These are phyloP conservation scores for Artibeus lituratus DNA, from an alignment of 2,797 vertebrate genomes.

Conservation along the genomic window DNA sequence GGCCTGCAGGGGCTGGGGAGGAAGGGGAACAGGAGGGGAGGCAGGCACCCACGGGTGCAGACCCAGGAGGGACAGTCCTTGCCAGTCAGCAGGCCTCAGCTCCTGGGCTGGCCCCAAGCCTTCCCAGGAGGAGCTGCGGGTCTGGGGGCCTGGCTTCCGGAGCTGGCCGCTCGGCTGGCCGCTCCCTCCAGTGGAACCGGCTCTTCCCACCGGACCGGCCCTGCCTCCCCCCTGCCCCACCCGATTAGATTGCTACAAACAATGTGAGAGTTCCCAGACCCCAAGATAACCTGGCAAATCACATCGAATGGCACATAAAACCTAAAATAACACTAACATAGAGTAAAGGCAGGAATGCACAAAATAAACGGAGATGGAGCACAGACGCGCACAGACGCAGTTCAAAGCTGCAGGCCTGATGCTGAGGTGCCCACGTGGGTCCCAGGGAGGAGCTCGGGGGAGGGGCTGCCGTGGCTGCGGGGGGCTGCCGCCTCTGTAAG, in stretches of 20 bases:
- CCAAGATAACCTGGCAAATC: neutral
- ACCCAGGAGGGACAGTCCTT: constrained; percentile 70
- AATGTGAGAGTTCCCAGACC: neutral
- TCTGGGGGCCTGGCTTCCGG: neutral
- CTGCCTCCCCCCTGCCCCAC: neutral
- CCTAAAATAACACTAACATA: neutral
- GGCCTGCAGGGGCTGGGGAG: neutral
- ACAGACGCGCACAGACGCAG: neutral
- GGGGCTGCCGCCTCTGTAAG: neutral
- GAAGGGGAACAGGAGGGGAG: fast-evolving
- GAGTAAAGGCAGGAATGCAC: neutral
- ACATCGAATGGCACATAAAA: neutral
- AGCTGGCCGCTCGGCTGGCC: neutral
- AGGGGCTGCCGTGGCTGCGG: neutral
- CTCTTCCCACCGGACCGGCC: neutral
- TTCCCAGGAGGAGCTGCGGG: neutral
- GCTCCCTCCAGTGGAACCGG: neutral
- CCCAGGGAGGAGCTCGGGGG: neutral
- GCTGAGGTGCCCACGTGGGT: neutral
- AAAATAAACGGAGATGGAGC: neutral
- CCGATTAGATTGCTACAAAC: neutral
- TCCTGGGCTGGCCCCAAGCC: constrained; percentile 75
- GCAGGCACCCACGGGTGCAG: constrained; percentile 68
- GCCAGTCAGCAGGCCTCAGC: constrained; percentile 69
- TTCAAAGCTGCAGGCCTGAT: neutral